Conservation (phyloP, 1,140 invertebrate genomes). For the Myzus persicae region DNA sequence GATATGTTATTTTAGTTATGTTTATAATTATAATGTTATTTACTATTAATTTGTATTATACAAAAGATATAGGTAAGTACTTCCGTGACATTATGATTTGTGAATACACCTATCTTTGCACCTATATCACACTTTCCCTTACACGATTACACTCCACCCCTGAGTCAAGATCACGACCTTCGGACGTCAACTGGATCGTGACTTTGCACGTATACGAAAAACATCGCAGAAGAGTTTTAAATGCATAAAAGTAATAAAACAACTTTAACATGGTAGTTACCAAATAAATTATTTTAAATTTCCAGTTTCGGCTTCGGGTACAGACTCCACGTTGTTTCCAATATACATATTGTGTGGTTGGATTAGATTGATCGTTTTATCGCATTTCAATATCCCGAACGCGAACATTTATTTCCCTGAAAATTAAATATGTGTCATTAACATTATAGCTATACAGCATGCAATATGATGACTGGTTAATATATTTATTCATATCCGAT, state of each 20-base stretch:
- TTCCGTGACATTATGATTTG: too few species aligned
- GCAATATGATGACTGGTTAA: not conserved
- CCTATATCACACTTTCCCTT: too few species aligned
- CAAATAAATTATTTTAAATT: not conserved
- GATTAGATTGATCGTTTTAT: not conserved
- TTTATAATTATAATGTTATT: too few species aligned
- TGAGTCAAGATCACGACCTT: not conserved
- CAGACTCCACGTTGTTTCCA: not conserved
- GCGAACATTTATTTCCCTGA: not conserved
- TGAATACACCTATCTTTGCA: too few species aligned
- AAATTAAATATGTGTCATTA: not conserved
- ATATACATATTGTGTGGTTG: not conserved
- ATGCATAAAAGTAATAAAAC: not conserved
- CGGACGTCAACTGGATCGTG: not conserved
- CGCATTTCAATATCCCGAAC: not conserved
- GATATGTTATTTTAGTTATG: too few species aligned
- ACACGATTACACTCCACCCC: not conserved
- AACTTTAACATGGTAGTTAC: not conserved
- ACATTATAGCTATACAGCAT: not conserved
- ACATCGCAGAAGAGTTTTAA: not conserved
- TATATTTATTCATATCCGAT: not conserved
- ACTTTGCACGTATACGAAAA: not conserved
- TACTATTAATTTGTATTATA: too few species aligned
- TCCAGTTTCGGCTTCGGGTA: not conserved
- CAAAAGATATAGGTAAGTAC: too few species aligned